These are phyloP conservation scores for Halictus ligatus DNA, from an alignment of 2,888 invertebrate species.

Conservation along the genomic window DNA sequence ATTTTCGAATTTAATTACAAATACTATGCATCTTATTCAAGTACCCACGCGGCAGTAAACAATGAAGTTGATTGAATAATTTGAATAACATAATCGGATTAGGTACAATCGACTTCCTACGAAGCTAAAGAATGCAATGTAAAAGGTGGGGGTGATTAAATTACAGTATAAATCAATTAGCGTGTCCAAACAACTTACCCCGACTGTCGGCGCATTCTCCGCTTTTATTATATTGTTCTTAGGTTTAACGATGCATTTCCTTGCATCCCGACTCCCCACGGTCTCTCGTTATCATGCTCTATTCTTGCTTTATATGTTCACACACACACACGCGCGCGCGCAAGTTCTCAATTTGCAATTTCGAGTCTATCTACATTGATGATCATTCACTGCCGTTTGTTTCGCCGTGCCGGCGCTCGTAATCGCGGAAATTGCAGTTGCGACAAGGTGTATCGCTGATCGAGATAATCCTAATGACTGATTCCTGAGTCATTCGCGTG, in stretches of 20 bases:
- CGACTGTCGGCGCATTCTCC: not conserved
- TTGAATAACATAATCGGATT: no score
- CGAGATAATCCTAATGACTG: not conserved
- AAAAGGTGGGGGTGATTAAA: not conserved
- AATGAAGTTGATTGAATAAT: no score
- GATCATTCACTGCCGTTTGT: not conserved
- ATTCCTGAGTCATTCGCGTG: not conserved
- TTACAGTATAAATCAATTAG: not conserved
- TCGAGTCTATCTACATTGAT: not conserved
- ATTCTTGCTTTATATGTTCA: not conserved
- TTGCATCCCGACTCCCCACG: not conserved
- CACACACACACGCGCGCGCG: not conserved
- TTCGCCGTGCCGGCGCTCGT: not conserved
- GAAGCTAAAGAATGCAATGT: not conserved
- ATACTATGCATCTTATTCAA: no score
- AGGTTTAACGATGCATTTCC: constrained; percentile 1
- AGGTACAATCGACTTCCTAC: no score
- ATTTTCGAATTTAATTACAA: no score
- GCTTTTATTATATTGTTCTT: not conserved
- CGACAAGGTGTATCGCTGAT: not conserved
- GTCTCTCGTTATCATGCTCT: not conserved
- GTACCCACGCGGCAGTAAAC: no score
- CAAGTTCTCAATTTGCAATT: not conserved
- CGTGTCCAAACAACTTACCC: not conserved
- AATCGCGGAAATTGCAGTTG: constrained; percentile 1